Conservation (phyloP, 2,113 vertebrate genomes). For the Neopipo cinnamomea region DNA sequence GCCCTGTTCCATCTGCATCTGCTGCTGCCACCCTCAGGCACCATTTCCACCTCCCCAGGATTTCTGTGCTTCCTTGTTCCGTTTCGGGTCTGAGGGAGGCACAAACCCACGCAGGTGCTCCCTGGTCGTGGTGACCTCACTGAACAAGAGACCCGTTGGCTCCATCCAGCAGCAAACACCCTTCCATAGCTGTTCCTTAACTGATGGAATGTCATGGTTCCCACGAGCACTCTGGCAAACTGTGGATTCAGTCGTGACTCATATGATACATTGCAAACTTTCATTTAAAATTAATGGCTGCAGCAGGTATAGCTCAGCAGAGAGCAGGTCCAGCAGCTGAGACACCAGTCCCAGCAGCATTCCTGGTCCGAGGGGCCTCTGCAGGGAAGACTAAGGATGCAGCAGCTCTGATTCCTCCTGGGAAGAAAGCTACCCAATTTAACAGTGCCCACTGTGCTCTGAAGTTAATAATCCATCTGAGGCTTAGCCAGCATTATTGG, state of each 20-base stretch:
- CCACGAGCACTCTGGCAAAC: neutral
- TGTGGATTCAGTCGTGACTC: neutral
- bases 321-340: neutral
- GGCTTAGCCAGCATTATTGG: neutral
- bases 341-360: fast-evolving
- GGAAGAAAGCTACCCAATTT: neutral
- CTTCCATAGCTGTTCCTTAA: neutral
- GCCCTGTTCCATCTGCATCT: neutral
- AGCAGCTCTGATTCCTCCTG: neutral
- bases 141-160: neutral
- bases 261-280: neutral
- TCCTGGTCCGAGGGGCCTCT: neutral
- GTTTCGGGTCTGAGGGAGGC: neutral
- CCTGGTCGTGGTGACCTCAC: neutral
- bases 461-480: neutral
- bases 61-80: neutral
- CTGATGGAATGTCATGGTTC: fast-evolving
- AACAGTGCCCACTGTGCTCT: neutral
- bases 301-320: neutral
- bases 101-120: fast-evolving
- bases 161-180: neutral
- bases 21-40: neutral
- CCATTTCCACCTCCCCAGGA: neutral
- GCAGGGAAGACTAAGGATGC: neutral
- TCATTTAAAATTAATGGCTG: neutral